These are phyloP conservation scores for Drosophila orena DNA, from an alignment of 1,140 invertebrate species.

Conservation along the genomic window DNA sequence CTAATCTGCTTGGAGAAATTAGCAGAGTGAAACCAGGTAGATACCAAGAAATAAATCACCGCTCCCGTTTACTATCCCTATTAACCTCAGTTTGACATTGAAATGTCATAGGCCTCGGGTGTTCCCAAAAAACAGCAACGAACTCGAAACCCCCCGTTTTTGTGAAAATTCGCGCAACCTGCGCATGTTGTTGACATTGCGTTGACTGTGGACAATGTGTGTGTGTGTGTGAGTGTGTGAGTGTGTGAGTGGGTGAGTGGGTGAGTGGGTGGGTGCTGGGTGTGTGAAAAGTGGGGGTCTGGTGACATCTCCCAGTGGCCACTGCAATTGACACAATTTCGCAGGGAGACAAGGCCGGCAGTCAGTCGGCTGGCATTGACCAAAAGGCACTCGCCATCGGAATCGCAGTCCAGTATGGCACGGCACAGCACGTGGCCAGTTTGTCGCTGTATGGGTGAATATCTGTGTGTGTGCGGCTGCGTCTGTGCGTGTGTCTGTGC, in stretches of 20 bases:
- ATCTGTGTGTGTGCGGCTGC: conserved; percentile 6
- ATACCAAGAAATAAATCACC: background rate
- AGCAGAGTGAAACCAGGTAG: background rate
- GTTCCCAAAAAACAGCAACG: background rate
- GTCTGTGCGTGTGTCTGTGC: background rate
- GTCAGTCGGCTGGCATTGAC: conserved; percentile 37
- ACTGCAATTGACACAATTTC: conserved; percentile 84
- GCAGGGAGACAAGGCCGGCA: conserved; percentile 58
- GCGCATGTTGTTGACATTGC: conserved; percentile 72
- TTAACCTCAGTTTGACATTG: conserved; percentile 47
- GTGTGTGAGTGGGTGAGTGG: background rate
- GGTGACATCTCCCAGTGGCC: conserved; percentile 31
- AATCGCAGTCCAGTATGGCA: conserved; percentile 3
- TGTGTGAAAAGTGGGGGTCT: background rate
- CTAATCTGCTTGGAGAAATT: background rate
- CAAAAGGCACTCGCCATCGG: conserved; percentile 39
- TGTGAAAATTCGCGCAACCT: conserved; percentile 61
- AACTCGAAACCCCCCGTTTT: conserved; percentile 1
- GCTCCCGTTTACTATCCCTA: conserved; percentile 15
- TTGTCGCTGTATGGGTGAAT: conserved; percentile 16
- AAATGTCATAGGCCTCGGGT: conserved; percentile 17
- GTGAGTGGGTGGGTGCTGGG: too few relatives aligned
- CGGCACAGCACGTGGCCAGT: conserved; percentile 41
- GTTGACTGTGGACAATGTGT: conserved; percentile 18
- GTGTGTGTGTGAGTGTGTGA: background rate